Evolutionary conservation across 2,797 vertebrate species (phyloP).

Genomic region (Ctenopoma multispine): DNA sequence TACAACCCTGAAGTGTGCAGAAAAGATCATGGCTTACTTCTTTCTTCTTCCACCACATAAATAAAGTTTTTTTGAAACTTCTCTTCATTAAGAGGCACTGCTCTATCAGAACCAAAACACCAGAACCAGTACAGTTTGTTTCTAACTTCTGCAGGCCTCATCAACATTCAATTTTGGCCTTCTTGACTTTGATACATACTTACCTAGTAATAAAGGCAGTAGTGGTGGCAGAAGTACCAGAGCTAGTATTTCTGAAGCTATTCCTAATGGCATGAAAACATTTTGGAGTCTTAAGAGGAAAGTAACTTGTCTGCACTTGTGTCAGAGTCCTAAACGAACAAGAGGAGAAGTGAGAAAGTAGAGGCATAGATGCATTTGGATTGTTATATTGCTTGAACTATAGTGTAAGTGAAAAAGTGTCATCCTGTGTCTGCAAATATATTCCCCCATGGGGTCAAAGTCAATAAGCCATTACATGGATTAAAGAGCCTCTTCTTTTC

Average conservation of each 20-base stretch:
- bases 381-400: constrained; percentile 63
- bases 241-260: no score
- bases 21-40: no score
- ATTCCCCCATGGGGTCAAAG: constrained; percentile 76
- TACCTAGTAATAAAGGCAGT: not conserved
- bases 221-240: constrained; percentile 3
- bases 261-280: constrained; percentile 25
- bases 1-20: no score
- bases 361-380: constrained; percentile 61
- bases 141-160: no score
- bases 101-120: no score
- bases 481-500: constrained; percentile 73
- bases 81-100: no score
- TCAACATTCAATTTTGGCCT: no score
- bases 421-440: constrained; percentile 67
- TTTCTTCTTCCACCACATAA: no score
- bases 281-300: constrained; percentile 32
- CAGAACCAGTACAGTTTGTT: no score
- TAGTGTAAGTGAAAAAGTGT: constrained; percentile 74
- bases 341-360: constrained; percentile 56
- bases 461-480: constrained; percentile 84
- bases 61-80: no score
- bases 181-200: no score
- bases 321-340: constrained; percentile 49
- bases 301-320: constrained; percentile 38